A percentile compares a stretch with the other conserved stretches of the same genome.
Conservation (phyloP, 2,888 invertebrate species). For the Papilio demoleus region DNA sequence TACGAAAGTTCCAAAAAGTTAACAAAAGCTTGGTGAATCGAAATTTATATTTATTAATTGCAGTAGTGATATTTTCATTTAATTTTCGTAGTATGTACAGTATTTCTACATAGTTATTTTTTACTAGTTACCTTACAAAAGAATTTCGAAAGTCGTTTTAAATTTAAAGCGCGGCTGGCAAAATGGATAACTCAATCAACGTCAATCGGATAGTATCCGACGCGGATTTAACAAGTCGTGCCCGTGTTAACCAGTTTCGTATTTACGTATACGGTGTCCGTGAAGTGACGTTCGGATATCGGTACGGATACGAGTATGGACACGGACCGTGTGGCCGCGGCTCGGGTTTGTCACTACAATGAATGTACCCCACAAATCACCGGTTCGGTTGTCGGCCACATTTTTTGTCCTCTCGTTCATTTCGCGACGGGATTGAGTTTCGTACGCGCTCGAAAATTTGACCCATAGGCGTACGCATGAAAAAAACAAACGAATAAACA, state of each 20-base stretch:
- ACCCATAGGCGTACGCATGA: constrained; percentile 49
- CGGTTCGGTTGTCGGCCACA: constrained; percentile 64
- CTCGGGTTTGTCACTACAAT: constrained; percentile 77
- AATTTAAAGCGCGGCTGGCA: constrained; percentile 50
- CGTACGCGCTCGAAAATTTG: constrained; percentile 63
- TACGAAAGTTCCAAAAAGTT: too few relatives aligned
- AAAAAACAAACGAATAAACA: constrained; percentile 57
- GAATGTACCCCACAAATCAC: constrained; percentile 81
- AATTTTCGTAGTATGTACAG: too few relatives aligned
- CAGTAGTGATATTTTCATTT: too few relatives aligned
- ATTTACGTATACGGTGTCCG: constrained; percentile 45
- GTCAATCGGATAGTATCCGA: constrained; percentile 68
- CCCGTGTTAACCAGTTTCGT: constrained; percentile 54
- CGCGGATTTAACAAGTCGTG: constrained; percentile 72
- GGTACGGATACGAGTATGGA: constrained; percentile 48
- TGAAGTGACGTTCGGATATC: constrained; percentile 56
- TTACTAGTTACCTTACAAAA: constrained; percentile 38
- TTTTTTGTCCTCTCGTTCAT: constrained; percentile 78
- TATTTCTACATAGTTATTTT: neutral
- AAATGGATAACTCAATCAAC: constrained; percentile 76
- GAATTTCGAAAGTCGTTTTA: constrained; percentile 46
- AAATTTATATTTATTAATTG: neutral
- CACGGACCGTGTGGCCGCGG: constrained; percentile 61
- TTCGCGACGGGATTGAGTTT: constrained; percentile 77
- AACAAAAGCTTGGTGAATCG: too few relatives aligned